Conservation (phyloP, 2,888 invertebrate species). For the Caenorhabditis plicata region DNA sequence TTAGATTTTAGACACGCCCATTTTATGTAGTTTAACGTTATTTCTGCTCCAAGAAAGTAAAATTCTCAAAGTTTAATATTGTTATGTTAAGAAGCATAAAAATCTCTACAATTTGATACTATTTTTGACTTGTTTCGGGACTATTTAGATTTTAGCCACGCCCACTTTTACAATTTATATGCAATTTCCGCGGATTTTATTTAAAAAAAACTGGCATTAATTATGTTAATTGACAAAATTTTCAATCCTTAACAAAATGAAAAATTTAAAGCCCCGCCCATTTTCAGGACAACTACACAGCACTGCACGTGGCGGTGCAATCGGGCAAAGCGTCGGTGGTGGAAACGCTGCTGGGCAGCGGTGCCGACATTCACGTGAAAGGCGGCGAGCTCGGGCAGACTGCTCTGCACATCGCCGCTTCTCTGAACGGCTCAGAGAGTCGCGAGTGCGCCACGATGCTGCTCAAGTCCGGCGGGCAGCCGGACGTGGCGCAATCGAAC, state of each 20-base stretch:
- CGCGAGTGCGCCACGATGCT: constrained; percentile 94
- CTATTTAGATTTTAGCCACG: too few relatives aligned
- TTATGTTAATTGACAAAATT: constrained; percentile 9
- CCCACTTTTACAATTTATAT: too few relatives aligned
- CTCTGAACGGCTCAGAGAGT: constrained; percentile 72
- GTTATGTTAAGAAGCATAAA: too few relatives aligned
- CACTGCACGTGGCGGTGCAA: constrained; percentile 89
- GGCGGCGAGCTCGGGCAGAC: constrained; percentile 80
- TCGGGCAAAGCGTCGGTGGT: constrained; percentile 66
- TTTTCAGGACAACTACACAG: constrained; percentile 89
- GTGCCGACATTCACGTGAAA: constrained; percentile 93
- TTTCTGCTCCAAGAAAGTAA: too few relatives aligned
- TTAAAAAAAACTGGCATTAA: too few relatives aligned
- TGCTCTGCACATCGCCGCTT: constrained; percentile 80
- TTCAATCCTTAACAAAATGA: constrained; percentile 4
- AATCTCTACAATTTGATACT: too few relatives aligned
- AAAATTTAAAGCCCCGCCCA: too few relatives aligned
- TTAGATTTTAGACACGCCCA: too few relatives aligned
- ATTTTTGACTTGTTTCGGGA: too few relatives aligned
- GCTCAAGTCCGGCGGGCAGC: constrained; percentile 93
- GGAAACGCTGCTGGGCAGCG: constrained; percentile 80
- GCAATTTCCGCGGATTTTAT: too few relatives aligned
- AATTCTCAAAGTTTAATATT: too few relatives aligned
- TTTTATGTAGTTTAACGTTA: too few relatives aligned
- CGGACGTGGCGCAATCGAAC: constrained; percentile 88